Conservation (phyloP, 2,113 vertebrate species). For the Chrysemys picta region DNA sequence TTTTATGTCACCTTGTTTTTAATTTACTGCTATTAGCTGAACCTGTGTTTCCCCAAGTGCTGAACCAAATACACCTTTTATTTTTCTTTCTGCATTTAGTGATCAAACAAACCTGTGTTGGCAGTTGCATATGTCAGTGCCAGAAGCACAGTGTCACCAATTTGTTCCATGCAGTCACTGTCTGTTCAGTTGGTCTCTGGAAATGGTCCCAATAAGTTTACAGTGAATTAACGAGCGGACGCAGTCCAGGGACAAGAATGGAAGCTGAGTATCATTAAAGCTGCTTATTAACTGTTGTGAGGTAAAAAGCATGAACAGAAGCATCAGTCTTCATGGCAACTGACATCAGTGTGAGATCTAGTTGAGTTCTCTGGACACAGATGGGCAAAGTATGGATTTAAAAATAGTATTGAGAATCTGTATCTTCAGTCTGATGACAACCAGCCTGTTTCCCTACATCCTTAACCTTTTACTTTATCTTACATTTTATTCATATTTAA, state of each 20-base stretch:
- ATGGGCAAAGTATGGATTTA: neutral
- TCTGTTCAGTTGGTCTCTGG: conserved; percentile 32
- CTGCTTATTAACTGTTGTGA: accelerated
- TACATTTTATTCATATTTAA: neutral
- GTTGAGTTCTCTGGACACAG: neutral
- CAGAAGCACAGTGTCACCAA: neutral
- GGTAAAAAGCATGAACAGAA: neutral
- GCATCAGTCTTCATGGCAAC: neutral
- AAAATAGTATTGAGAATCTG: neutral
- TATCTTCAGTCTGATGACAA: neutral
- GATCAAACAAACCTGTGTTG: neutral
- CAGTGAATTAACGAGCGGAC: neutral
- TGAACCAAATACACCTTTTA: neutral
- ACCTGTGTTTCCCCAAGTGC: neutral
- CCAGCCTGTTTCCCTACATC: neutral
- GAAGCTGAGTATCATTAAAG: conserved; percentile 11
- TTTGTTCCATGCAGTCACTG: neutral
- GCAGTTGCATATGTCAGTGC: neutral
- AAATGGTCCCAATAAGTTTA: neutral
- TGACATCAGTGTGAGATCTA: neutral
- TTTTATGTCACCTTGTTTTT: neutral
- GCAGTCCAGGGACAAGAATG: neutral
- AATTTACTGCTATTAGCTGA: neutral
- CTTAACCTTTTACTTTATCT: neutral
- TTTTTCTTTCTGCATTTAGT: neutral